Evolutionary conservation across 2,888 invertebrate genomes (phyloP), one percentile per base, ranked within the genome.

Genomic region (Agrilus biguttatus): DNA sequence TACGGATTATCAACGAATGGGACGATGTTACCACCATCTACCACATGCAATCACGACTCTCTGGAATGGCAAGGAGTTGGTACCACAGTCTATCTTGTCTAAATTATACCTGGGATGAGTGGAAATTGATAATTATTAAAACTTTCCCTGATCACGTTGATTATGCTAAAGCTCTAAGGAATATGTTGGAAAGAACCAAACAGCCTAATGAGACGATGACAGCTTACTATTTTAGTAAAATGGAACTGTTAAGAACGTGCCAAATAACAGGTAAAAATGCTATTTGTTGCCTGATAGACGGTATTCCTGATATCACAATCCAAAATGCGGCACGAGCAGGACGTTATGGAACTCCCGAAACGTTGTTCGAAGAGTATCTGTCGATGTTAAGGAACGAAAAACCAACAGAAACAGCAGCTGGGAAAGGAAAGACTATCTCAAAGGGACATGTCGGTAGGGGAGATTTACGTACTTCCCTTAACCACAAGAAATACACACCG

Each of bases 1-100:
- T 53, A 12, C 44, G 37, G 21, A 34, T 32, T 2, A 40, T 52
- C 5, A 48, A 50, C 39, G 36, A 36, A n/a, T 51, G 52, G 49
- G 45, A 49, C 40, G 47, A 53, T 14, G 21, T 41, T 2, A 47
- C 47, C 8, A 47, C 44, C 3, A 45, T 49, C 12, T 51, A 47
- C 28, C 44, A 52, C 19, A 48, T 53, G 48, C 49, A 50, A 35
- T 44, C 47, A 1, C 17, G 49, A 8, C 39, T 54, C 13, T 17
- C 37, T 8, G 53, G 51, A 2, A 46, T 51, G 45, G 51, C 54
- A 5, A 44, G 39, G 41, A 47, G 37, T 3, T 54, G 53, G 52
- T 52, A 51, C 19, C 46, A 52, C 36, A 52, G n/a, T n/a, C n/a
- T n/a, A n/a, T n/a, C n/a, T n/a, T n/a, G n/a, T n/a, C n/a, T n/a